Evolutionary conservation across 2,113 vertebrate species (phyloP).

Genomic region (Mustelus asterias): DNA sequence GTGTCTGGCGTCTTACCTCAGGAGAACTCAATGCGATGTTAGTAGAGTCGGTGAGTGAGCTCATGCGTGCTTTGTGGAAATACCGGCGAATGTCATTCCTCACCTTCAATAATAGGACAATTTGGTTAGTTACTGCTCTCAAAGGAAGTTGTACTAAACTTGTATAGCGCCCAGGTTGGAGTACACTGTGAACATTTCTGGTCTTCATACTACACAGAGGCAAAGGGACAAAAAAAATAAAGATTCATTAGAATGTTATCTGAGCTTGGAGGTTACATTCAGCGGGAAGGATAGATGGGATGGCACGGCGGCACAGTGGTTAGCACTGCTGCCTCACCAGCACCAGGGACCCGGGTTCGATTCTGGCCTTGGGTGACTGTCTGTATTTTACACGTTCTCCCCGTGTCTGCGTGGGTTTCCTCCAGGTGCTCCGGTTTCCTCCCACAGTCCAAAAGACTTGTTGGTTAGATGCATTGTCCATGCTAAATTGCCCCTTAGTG

Average conservation of each 20-base stretch:
- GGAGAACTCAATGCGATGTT: background rate
- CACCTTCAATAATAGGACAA: background rate
- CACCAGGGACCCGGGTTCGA: too few relatives aligned
- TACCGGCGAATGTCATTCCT: background rate
- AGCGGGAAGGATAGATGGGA: background rate
- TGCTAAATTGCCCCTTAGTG: too few relatives aligned
- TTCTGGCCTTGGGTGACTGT: too few relatives aligned
- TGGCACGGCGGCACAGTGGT: too few relatives aligned
- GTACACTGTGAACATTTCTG: background rate
- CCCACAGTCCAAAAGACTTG: too few relatives aligned
- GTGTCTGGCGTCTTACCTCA: background rate
- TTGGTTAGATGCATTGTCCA: too few relatives aligned
- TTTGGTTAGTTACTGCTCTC: background rate
- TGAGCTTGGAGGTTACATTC: background rate
- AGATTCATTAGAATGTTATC: background rate
- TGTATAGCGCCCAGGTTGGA: background rate
- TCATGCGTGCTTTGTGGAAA: background rate
- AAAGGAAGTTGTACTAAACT: background rate
- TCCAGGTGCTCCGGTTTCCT: too few relatives aligned
- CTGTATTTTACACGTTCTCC: too few relatives aligned
- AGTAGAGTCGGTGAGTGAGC: background rate
- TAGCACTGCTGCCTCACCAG: too few relatives aligned
- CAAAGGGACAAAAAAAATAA: background rate
- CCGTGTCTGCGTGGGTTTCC: too few relatives aligned
- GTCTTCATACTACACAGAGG: background rate